phyloP scores from a whole-genome alignment of 2,113 vertebrate genomes.

The Turnix velox region DNA sequence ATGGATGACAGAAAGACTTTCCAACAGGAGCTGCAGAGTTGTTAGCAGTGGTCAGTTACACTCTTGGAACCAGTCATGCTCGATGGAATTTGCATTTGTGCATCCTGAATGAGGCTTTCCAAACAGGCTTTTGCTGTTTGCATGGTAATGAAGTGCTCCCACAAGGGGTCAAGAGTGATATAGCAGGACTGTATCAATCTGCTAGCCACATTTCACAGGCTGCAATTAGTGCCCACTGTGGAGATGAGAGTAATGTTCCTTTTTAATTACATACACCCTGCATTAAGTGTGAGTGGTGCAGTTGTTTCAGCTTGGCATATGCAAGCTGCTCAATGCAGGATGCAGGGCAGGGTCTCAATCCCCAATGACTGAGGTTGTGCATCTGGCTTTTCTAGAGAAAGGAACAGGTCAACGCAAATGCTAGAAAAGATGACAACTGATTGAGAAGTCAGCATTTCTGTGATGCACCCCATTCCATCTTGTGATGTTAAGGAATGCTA shows the following conservation, averaged over 20 bases:
- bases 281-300: fast-evolving
- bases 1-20: background rate
- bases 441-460: fast-evolving
- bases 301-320: background rate
- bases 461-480: background rate
- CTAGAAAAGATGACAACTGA: background rate
- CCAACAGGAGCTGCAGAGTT: background rate
- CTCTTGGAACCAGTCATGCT: background rate
- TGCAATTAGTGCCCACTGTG: background rate
- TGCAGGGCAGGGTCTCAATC: background rate
- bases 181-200: background rate
- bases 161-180: background rate
- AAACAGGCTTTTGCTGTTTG: background rate
- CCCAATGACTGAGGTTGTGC: background rate
- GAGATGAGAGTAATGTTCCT: background rate
- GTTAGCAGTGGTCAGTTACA: background rate
- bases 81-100: background rate
- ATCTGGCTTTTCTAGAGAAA: background rate
- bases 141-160: background rate
- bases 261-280: background rate
- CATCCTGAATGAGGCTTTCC: background rate
- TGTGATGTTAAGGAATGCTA: background rate
- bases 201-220: background rate
- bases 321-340: background rate
- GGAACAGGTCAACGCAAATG: fast-evolving